Evolutionary conservation across 2,113 vertebrate species (phyloP), one percentile per base, ranked within the genome.

Genomic region (Bubo bubo): DNA sequence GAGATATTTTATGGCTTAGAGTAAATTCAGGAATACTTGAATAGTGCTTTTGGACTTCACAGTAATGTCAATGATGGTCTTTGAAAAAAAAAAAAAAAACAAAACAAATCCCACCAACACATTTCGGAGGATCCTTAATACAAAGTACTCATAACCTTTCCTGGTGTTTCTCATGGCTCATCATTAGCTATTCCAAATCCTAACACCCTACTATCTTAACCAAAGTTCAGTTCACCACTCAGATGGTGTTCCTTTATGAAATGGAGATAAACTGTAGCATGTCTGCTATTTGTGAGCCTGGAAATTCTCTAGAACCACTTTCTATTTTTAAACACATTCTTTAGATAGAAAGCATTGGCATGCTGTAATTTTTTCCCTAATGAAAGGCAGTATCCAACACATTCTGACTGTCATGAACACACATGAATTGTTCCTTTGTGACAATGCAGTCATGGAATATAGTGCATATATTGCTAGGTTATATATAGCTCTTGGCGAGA

Each of bases 271-370:
- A 93, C 60, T 77, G 47, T 26, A 92, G 72, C 59, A 70, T 19
- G 63, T 27, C 77, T 94, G 85, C 56, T 91, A 52, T 89, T 90
- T 91, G 63, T 62, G 24, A 94, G 91, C 85, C 95, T 97, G 95
- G 96, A 88, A 84, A 89, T 70, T 93, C 47, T 96, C 95, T 95
- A 86, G 50, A 91, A 94, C 10, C 86, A 94, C 94, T 66, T 74
- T 30, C 97, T 96, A 97, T 95, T 96, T 97, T 96, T 97, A 93
- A 88, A 85, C 58, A 49, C 58, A 74, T 82, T 86, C 90, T 94
- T 93, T 81, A 95, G 28, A 91, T 71, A 49, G n/a, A 68, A 94
- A 76, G 79, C 23, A 53, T 17, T 88, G 71, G 68, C 71, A 90
- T 19, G 93, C 72, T 80, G 63, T 66, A 60, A 63, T 84, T 91